Evolutionary conservation across 2,888 invertebrate species (phyloP).

Genomic region (Axea sp.): DNA sequence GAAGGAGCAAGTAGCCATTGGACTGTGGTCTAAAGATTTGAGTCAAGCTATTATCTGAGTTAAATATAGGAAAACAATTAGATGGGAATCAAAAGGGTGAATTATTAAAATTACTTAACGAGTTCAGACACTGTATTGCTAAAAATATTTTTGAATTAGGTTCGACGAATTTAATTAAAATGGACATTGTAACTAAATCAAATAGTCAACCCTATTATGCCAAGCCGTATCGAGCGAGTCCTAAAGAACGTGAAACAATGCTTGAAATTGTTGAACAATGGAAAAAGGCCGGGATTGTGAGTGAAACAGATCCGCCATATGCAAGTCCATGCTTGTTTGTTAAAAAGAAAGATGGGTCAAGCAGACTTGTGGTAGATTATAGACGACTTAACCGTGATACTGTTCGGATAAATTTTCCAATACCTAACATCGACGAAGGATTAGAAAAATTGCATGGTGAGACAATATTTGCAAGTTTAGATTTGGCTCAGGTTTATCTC

Average conservation of each 20-base stretch:
- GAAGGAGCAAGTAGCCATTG: constrained; percentile 45
- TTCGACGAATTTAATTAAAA: background rate
- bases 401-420: constrained; percentile 11
- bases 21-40: constrained; percentile 34
- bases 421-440: constrained; percentile 43
- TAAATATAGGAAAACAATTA: background rate
- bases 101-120: background rate
- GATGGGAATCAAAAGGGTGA: background rate
- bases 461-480: constrained; percentile 22
- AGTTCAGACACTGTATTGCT: constrained; percentile 2
- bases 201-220: background rate
- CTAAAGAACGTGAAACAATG: background rate
- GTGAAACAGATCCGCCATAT: constrained; percentile 38
- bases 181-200: constrained; percentile 1
- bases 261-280: constrained; percentile 11
- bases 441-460: constrained; percentile 17
- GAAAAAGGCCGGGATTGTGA: constrained; percentile 33
- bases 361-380: constrained; percentile 41
- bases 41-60: constrained; percentile 23
- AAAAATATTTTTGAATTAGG: constrained; percentile 2
- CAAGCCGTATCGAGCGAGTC: background rate
- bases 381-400: constrained; percentile 29
- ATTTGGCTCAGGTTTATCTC: constrained; percentile 31
- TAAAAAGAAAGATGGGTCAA: constrained; percentile 34
- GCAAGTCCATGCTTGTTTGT: constrained; percentile 51